These are phyloP conservation scores for Gambusia holbrooki DNA, from an alignment of 2,113 vertebrate genomes.

Conservation along the genomic window DNA sequence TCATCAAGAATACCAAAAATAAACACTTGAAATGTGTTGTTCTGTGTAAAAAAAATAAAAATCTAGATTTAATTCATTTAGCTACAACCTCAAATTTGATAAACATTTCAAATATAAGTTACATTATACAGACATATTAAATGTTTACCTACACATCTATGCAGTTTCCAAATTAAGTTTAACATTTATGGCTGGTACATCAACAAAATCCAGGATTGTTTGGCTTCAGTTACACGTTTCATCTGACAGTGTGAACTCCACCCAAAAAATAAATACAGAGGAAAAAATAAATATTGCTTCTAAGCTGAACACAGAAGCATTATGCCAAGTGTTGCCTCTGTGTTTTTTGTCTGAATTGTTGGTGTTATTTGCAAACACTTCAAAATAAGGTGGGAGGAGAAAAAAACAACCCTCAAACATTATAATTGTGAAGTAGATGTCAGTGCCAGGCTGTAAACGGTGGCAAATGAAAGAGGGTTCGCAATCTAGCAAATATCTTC, in stretches of 20 bases:
- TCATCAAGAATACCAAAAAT: too few species aligned
- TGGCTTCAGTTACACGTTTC: not conserved
- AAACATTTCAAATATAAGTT: too few species aligned
- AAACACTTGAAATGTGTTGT: too few species aligned
- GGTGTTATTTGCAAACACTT: constrained; percentile 12
- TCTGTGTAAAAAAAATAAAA: too few species aligned
- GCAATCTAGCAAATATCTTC: not conserved
- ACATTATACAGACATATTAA: too few species aligned
- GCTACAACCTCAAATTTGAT: too few species aligned
- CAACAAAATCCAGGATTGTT: too few species aligned
- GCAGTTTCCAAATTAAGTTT: too few species aligned
- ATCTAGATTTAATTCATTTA: too few species aligned
- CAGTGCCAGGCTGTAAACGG: constrained; percentile 3
- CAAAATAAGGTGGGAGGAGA: not conserved
- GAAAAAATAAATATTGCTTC: too few species aligned
- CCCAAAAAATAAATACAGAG: not conserved
- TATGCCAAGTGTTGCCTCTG: not conserved
- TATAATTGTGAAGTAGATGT: constrained; percentile 6
- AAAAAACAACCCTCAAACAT: not conserved
- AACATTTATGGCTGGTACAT: too few species aligned
- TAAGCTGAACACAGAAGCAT: not conserved
- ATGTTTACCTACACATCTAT: too few species aligned
- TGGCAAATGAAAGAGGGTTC: not conserved
- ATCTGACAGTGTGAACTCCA: not conserved
- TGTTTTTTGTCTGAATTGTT: not conserved